phyloP scores from a whole-genome alignment of 2,113 vertebrate genomes.

The Oceanites oceanicus region DNA sequence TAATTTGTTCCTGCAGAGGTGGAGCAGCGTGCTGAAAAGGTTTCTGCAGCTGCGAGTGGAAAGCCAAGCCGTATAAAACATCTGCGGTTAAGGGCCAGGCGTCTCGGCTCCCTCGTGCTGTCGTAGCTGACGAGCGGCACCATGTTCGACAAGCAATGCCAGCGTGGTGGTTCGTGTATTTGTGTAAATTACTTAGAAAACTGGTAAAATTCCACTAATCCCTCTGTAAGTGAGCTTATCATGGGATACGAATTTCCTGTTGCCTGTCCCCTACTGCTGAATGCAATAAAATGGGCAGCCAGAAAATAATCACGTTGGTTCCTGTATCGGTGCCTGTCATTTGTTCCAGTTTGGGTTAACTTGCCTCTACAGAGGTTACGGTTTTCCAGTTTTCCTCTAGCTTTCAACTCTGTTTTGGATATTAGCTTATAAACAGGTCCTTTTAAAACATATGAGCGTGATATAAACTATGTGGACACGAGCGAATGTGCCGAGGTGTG shows the following conservation, averaged over 20 bases:
- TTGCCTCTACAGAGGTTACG: not conserved
- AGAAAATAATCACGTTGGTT: not conserved
- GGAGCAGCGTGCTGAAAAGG: not conserved
- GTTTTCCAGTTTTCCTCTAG: not conserved
- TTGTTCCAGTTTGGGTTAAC: not conserved
- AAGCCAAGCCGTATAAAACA: not conserved
- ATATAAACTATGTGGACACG: rapidly evolving
- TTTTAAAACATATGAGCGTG: rapidly evolving
- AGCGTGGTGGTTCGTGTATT: rapidly evolving
- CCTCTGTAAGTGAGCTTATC: not conserved
- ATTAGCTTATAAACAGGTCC: not conserved
- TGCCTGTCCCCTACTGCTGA: not conserved
- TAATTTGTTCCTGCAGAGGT: rapidly evolving
- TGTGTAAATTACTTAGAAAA: not conserved
- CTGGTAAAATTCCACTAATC: conserved; percentile 1
- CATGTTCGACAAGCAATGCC: not conserved
- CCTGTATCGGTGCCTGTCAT: not conserved
- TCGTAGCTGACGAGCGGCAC: rapidly evolving
- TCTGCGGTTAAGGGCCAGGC: not conserved
- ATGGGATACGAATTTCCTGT: not conserved
- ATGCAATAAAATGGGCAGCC: not conserved
- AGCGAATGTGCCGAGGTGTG: not conserved
- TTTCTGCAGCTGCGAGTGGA: not conserved
- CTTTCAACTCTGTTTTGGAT: not conserved
- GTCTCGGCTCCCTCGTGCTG: not conserved